Conservation (phyloP, 2,797 vertebrate species). For the Glossophaga mutica region DNA sequence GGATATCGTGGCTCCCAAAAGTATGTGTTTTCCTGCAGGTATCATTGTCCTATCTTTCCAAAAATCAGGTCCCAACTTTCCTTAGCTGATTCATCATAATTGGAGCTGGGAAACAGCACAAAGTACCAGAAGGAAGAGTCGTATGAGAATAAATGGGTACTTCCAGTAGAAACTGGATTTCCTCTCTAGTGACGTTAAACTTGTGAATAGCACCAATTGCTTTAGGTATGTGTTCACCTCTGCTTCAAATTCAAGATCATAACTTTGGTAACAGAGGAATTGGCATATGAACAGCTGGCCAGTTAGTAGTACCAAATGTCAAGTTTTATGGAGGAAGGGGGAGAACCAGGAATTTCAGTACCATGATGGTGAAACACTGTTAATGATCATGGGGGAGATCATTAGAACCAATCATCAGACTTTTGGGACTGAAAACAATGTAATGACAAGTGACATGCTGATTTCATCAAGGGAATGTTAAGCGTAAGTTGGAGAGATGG, state of each 20-base stretch:
- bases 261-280: neutral
- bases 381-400: neutral
- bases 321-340: neutral
- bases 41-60: neutral
- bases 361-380: neutral
- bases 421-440: neutral
- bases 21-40: neutral
- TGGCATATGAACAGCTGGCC: neutral
- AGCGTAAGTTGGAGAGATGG: neutral
- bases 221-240: neutral
- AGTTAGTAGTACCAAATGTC: neutral
- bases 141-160: accelerated
- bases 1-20: neutral
- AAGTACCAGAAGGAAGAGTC: neutral
- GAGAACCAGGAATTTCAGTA: neutral
- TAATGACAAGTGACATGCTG: neutral
- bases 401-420: neutral
- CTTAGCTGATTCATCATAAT: neutral
- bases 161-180: neutral
- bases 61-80: neutral
- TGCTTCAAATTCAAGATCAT: neutral
- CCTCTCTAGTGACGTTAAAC: neutral
- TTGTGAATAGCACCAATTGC: neutral
- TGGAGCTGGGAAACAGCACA: neutral
- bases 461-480: neutral